Base-by-base conservation (phyloP, 2,113 vertebrate species). In the Scophthalmus maximus region DNA sequence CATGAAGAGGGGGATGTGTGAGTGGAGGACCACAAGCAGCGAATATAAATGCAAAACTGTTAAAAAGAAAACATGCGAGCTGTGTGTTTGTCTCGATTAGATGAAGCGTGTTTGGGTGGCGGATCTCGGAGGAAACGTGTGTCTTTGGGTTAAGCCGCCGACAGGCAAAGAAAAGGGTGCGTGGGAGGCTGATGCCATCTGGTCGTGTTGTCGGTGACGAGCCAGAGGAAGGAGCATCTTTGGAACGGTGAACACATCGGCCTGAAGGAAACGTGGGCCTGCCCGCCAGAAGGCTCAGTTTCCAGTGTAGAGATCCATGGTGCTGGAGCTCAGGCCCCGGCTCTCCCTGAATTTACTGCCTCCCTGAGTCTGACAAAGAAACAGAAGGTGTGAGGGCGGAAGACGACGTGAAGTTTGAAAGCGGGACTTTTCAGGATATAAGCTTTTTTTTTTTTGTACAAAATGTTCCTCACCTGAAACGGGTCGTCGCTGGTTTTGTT, bases 401-500 rank as follows among this genome's bases (percentile, higher is more conserved):
- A n/a, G 5, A 17, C 10, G 1, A 49, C 1, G 8, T 27, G 10
- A 29, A 36, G 11, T 30, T 71, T 23, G n/a, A 34, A 23, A 56
- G n/a, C 7, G 12, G 32, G 8, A 20, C 38, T 12, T 7, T 50
- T 57, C 6, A 0, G n/a, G n/a, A n/a, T n/a, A n/a, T n/a, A n/a
- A n/a, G n/a, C n/a, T n/a, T n/a, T n/a, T n/a, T n/a, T n/a, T n/a
- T n/a, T n/a, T 60, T 36, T 18, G 8, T 18, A 32, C 4, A 46
- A 50, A 52, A 1, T 3, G 3, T 30, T 30, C 12, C 91, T 94
- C 82, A 98, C 97, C 96, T 97, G 96, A 73, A 96, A 95, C 0
- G 93, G 80, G 44, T 95, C 95, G 1, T 96, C 95, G 0, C 89
- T 93, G 68, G 95, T 93, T 78, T 95, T 96, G 83, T 97, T 96